phyloP scores from a whole-genome alignment of 2,888 invertebrate genomes.

The Rhopalosiphum nymphaeae region DNA sequence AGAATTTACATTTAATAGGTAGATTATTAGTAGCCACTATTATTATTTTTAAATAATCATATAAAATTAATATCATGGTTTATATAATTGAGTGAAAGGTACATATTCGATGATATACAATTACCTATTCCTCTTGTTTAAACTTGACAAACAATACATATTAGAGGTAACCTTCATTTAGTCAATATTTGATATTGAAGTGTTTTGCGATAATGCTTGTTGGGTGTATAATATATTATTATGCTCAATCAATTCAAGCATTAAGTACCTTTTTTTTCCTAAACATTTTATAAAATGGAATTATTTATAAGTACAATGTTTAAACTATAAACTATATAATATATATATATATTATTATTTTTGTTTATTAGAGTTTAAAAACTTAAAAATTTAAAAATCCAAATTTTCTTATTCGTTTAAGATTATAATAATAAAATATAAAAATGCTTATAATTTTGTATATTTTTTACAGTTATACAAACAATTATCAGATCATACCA shows the following conservation, averaged over 20 bases:
- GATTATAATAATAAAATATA: neutral
- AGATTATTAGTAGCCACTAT: neutral
- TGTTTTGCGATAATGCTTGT: neutral
- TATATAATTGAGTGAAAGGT: neutral
- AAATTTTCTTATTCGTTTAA: neutral
- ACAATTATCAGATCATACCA: neutral
- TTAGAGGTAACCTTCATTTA: neutral
- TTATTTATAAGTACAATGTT: neutral
- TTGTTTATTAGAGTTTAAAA: neutral
- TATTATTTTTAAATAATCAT: neutral
- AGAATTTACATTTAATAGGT: neutral
- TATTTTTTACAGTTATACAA: neutral
- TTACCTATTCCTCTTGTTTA: neutral
- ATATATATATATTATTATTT: neutral
- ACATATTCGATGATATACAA: neutral
- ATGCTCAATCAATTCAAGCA: neutral
- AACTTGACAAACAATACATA: neutral
- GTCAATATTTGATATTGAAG: conserved; percentile 2
- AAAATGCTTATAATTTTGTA: neutral
- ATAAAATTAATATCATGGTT: neutral
- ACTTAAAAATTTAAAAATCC: neutral
- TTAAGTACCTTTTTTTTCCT: neutral
- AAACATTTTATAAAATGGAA: neutral
- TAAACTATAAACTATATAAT: too few species aligned
- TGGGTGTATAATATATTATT: neutral